These are phyloP conservation scores for Anabacerthia variegaticeps DNA, from an alignment of 2,797 vertebrate species.

Conservation along the genomic window DNA sequence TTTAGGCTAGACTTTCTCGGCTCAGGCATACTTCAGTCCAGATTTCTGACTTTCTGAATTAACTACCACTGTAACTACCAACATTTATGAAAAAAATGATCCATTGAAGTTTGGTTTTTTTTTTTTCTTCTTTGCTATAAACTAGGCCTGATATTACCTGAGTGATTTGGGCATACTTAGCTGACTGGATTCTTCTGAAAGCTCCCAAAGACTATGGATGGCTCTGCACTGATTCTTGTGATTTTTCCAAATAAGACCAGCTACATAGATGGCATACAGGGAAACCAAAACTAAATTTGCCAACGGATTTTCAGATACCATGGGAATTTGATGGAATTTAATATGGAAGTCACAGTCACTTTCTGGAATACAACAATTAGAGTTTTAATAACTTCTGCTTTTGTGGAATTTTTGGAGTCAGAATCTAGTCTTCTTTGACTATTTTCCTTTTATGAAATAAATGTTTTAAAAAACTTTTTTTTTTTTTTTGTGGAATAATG, in stretches of 20 bases:
- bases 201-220: fast-evolving
- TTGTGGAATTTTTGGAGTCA: background rate
- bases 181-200: background rate
- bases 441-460: background rate
- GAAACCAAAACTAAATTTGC: background rate
- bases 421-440: background rate
- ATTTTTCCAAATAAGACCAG: background rate
- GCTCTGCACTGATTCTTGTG: background rate
- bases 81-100: background rate
- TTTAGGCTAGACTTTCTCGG: background rate
- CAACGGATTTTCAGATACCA: background rate
- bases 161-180: background rate
- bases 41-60: background rate
- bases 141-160: background rate
- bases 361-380: background rate
- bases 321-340: background rate
- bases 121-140: background rate
- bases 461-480: no score
- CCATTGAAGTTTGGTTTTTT: background rate
- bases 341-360: background rate
- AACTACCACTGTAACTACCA: background rate
- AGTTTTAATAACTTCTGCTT: background rate
- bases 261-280: background rate
- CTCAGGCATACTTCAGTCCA: background rate
- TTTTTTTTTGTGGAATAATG: fast-evolving